phyloP scores from a whole-genome alignment of 2,113 vertebrate genomes.

The Hemichromis elongatus region DNA sequence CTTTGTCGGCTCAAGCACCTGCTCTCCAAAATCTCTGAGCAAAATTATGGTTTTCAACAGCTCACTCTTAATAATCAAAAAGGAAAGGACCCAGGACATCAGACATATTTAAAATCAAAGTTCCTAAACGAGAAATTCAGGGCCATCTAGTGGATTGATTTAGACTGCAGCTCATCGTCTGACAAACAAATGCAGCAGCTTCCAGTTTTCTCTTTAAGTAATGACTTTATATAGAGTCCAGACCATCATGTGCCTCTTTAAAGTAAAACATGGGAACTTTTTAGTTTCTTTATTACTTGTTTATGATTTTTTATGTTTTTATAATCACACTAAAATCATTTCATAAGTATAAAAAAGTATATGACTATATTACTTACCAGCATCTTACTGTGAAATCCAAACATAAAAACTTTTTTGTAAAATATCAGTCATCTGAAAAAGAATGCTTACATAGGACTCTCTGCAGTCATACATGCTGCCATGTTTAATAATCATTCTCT shows the following conservation, averaged over 20 bases:
- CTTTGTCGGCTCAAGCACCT: background rate
- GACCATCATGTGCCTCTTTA: background rate
- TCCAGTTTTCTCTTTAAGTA: background rate
- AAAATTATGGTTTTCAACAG: background rate
- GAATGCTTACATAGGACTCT: background rate
- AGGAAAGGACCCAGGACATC: background rate
- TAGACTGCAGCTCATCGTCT: accelerated
- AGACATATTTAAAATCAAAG: too few species aligned
- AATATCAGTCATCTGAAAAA: background rate
- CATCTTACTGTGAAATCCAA: background rate
- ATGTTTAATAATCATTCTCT: background rate
- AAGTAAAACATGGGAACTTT: background rate
- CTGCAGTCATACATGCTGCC: background rate
- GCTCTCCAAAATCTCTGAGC: background rate
- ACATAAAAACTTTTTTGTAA: background rate
- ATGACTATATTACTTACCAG: background rate
- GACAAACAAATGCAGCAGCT: background rate
- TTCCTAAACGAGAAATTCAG: too few species aligned
- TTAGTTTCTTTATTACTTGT: background rate
- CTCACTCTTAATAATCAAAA: background rate
- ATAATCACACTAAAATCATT: background rate
- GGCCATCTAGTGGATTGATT: background rate
- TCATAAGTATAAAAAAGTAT: background rate
- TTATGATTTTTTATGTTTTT: background rate
- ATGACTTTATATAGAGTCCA: background rate